Evolutionary conservation across 2,888 invertebrate genomes (phyloP).

Genomic region (Clivina fossor): DNA sequence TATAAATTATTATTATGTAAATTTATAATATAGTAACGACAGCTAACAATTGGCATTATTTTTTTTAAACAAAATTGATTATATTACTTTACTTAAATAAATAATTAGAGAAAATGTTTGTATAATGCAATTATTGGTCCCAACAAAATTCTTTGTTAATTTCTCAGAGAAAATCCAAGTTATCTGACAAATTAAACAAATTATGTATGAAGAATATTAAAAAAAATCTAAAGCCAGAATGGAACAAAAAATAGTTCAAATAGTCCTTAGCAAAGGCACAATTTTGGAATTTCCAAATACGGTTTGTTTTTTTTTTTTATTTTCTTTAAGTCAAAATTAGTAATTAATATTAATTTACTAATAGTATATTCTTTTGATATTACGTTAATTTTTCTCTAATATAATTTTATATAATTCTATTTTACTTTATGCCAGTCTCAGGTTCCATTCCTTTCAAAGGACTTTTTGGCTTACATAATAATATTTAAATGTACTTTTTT

Average conservation of each 20-base stretch:
- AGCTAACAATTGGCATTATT: conserved; percentile 24
- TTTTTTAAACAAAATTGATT: conserved; percentile 10
- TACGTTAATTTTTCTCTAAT: conserved; percentile 16
- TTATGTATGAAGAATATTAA: conserved; percentile 11
- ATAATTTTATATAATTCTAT: conserved; percentile 24
- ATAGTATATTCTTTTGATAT: conserved; percentile 24
- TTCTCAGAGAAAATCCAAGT: conserved; percentile 15
- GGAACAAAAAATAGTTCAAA: conserved; percentile 14
- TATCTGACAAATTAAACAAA: conserved; percentile 17
- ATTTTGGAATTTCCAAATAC: conserved; percentile 29
- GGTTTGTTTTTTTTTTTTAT: no score
- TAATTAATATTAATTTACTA: conserved; percentile 21
- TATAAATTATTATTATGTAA: conserved; percentile 24
- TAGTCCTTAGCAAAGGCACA: conserved; percentile 32
- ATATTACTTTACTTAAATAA: no score
- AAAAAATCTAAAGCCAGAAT: conserved; percentile 19
- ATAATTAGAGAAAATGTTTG: not conserved
- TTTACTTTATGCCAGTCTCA: conserved; percentile 25
- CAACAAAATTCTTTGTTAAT: conserved; percentile 21
- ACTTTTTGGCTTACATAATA: conserved; percentile 25
- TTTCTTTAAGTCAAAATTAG: conserved; percentile 21
- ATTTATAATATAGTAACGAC: conserved; percentile 19
- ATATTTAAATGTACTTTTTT: conserved; percentile 10
- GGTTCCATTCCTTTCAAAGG: conserved; percentile 25
- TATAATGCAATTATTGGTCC: conserved; percentile 14